Percentiles rank a stretch among this genome's conserved stretches.
Conservation (phyloP, 2,888 invertebrate genomes). For the Cantharis flavilabris region DNA sequence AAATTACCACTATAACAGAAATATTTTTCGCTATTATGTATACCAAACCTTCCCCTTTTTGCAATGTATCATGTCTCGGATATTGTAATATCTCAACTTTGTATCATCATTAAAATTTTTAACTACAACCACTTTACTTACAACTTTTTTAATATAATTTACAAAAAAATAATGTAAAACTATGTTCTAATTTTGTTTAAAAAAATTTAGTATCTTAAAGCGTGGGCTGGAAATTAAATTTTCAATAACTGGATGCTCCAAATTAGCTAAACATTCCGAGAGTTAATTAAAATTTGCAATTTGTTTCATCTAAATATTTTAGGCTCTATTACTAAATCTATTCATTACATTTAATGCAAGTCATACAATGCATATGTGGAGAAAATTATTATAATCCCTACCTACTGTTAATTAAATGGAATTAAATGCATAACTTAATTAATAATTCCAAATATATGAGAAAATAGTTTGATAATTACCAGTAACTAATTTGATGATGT, state of each 20-base stretch:
- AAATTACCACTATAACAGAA: background rate
- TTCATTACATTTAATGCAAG: too few relatives aligned
- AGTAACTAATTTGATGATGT: too few relatives aligned
- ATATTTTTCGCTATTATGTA: background rate
- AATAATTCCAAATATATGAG: too few relatives aligned
- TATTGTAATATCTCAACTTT: background rate
- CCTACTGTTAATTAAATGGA: too few relatives aligned
- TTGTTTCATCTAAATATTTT: too few relatives aligned
- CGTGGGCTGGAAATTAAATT: background rate
- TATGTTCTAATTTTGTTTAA: background rate
- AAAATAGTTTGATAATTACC: too few relatives aligned
- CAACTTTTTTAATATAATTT: background rate
- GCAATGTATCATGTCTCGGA: background rate
- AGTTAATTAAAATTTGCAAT: too few relatives aligned
- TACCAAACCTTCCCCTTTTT: background rate
- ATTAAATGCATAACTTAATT: too few relatives aligned
- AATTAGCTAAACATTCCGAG: too few relatives aligned
- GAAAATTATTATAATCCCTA: too few relatives aligned
- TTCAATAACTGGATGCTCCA: background rate
- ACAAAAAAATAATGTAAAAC: background rate
- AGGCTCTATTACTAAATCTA: too few relatives aligned
- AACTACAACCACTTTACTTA: background rate
- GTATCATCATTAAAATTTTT: background rate
- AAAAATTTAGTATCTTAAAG: background rate
- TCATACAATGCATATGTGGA: too few relatives aligned